Percentiles rank a stretch among this genome's conserved stretches.
Evolutionary conservation across 2,888 invertebrate genomes (phyloP).

Genomic region (Syrista parreyssii): DNA sequence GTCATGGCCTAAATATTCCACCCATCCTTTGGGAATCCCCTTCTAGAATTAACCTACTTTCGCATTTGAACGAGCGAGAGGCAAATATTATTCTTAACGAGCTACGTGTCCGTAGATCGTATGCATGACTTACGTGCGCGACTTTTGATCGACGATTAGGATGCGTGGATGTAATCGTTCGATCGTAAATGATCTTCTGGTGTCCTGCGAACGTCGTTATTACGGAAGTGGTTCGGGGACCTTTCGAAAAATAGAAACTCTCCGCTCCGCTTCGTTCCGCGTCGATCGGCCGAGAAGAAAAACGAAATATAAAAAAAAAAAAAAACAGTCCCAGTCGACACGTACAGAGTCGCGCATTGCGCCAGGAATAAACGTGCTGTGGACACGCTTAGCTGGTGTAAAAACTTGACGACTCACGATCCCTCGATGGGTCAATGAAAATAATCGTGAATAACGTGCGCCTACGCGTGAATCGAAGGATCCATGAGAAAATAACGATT

Average conservation of each 20-base stretch:
- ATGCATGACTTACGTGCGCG: not conserved
- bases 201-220: not conserved
- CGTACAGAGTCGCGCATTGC: not conserved
- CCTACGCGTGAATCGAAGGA: not conserved
- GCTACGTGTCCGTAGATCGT: not conserved
- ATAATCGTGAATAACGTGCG: not conserved
- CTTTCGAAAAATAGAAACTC: not conserved
- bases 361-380: not conserved
- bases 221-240: not conserved
- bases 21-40: slow-evolving; percentile 56
- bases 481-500: not conserved
- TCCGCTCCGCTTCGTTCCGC: not conserved
- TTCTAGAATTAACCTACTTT: slow-evolving; percentile 60
- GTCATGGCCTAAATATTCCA: slow-evolving; percentile 63
- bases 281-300: not conserved
- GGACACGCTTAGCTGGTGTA: not conserved
- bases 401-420: not conserved
- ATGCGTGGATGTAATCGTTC: not conserved
- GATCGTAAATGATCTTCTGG: not conserved
- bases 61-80: not conserved
- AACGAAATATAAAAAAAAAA: not conserved
- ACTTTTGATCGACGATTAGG: not conserved
- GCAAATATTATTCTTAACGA: not conserved
- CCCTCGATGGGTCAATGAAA: not conserved
- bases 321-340: not conserved